These are phyloP conservation scores for Martes flavigula DNA, from an alignment of 2,797 vertebrate species.

Conservation along the genomic window DNA sequence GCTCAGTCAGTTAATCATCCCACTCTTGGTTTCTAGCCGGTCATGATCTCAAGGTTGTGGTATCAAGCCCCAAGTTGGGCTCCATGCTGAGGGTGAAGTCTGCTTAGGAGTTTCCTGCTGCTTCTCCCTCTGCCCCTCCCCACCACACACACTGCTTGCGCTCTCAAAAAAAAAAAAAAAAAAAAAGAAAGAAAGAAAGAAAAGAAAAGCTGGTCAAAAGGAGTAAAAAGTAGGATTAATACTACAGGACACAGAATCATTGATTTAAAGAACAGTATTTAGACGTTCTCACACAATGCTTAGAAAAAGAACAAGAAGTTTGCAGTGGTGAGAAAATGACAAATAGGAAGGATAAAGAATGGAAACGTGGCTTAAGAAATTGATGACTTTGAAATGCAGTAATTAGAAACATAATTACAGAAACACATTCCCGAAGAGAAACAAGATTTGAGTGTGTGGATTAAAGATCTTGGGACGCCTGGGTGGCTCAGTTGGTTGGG, in stretches of 20 bases:
- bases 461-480: neutral
- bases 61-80: neutral
- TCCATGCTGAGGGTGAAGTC: neutral
- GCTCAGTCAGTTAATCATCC: neutral
- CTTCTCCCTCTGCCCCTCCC: neutral
- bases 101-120: neutral
- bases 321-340: neutral
- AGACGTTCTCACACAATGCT: neutral
- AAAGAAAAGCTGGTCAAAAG: neutral
- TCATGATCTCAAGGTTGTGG: neutral
- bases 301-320: neutral
- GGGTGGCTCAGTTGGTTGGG: too few species aligned
- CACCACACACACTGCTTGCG: rapidly evolving
- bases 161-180: neutral
- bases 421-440: neutral
- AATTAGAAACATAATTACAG: neutral
- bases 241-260: neutral
- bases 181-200: neutral
- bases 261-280: neutral
- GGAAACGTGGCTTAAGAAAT: neutral
- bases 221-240: neutral
- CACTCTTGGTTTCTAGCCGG: neutral
- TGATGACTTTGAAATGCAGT: neutral
- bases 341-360: neutral
- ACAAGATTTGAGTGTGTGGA: neutral